phyloP scores from a whole-genome alignment of 2,888 invertebrate genomes.

The Trachelus iudaicus region DNA sequence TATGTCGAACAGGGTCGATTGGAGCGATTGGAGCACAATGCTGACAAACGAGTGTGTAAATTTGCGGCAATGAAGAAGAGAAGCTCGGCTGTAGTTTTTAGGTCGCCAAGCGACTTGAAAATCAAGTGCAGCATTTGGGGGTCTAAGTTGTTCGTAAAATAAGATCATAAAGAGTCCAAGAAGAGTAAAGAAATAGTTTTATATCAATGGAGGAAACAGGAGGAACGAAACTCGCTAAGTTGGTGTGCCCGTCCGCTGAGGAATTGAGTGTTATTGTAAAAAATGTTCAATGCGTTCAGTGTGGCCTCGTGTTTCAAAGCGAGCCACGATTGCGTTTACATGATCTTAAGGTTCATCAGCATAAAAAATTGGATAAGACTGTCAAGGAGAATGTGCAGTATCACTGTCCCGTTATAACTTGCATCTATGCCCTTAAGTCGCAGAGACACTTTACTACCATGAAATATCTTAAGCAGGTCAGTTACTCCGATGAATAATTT shows the following conservation, averaged over 20 bases:
- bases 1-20: background rate
- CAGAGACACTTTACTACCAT: slow-evolving; percentile 55
- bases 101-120: background rate
- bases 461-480: slow-evolving; percentile 64
- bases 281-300: slow-evolving; percentile 54
- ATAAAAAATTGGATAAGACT: slow-evolving; percentile 48
- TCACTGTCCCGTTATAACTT: slow-evolving; percentile 58
- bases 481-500: background rate
- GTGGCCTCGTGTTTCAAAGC: slow-evolving; percentile 55
- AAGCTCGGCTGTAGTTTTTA: background rate
- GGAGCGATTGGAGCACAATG: background rate
- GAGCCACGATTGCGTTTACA: slow-evolving; percentile 57
- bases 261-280: slow-evolving; percentile 58
- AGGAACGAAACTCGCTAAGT: slow-evolving; percentile 28
- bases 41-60: background rate
- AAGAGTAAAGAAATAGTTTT: background rate
- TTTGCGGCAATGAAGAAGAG: background rate
- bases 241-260: slow-evolving; percentile 54
- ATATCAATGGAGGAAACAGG: slow-evolving; percentile 5
- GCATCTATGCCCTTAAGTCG: slow-evolving; percentile 53
- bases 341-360: slow-evolving; percentile 58
- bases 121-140: background rate
- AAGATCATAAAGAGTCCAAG: background rate
- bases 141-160: background rate
- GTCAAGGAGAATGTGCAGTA: slow-evolving; percentile 52